A percentile compares a stretch with the other conserved stretches of the same genome.
These are phyloP conservation scores for Pheosia gnoma DNA, from an alignment of 2,888 invertebrate genomes.

Conservation along the genomic window DNA sequence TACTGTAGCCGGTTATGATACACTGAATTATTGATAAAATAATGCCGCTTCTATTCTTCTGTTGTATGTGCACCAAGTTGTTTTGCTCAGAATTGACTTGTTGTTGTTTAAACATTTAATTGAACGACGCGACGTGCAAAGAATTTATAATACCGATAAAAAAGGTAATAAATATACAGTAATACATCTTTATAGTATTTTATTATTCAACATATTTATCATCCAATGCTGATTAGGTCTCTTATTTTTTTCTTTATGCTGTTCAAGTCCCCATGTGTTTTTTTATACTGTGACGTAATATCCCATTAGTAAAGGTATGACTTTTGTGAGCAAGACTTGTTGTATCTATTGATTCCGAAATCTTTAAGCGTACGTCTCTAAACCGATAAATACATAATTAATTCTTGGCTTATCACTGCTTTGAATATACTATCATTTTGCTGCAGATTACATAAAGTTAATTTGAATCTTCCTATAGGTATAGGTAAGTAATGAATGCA, in stretches of 20 bases:
- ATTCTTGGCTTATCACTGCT: background rate
- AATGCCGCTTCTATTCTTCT: background rate
- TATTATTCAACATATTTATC: too few relatives aligned
- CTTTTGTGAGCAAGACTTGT: background rate
- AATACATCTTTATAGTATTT: too few relatives aligned
- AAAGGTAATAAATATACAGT: too few relatives aligned
- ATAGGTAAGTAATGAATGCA: background rate
- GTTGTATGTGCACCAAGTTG: background rate
- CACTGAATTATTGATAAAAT: conserved; percentile 33
- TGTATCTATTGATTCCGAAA: background rate
- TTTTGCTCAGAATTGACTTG: too few relatives aligned
- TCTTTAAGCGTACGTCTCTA: background rate
- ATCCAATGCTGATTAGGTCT: too few relatives aligned
- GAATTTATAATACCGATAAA: too few relatives aligned
- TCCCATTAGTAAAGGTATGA: background rate
- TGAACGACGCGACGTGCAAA: too few relatives aligned
- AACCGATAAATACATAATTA: background rate
- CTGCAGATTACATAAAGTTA: conserved; percentile 11
- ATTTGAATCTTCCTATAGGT: conserved; percentile 2
- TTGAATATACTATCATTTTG: background rate
- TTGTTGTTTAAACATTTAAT: too few relatives aligned
- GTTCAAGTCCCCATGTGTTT: too few relatives aligned
- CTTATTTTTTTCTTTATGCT: too few relatives aligned
- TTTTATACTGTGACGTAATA: too few relatives aligned
- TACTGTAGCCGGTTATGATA: conserved; percentile 45